Evolutionary conservation across 2,113 vertebrate genomes (phyloP).

Genomic region (Grammomys dolichurus): DNA sequence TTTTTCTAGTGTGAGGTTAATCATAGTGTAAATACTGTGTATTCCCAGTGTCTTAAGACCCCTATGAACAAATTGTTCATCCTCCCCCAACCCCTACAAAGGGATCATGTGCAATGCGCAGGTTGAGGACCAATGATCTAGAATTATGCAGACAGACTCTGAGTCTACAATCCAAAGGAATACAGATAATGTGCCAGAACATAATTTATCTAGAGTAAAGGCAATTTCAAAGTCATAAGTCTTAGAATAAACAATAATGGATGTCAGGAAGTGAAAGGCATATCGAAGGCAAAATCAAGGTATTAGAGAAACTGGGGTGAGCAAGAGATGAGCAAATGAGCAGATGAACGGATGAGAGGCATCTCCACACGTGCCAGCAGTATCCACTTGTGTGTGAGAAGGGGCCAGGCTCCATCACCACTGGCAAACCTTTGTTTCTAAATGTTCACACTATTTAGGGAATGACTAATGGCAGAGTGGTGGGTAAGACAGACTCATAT

Average conservation of each 20-base stretch:
- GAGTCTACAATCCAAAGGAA: not conserved
- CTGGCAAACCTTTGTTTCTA: not conserved
- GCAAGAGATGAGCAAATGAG: not conserved
- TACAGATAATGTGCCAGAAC: not conserved
- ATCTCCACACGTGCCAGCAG: not conserved
- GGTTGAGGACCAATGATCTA: not conserved
- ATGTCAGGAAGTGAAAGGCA: not conserved
- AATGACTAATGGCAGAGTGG: not conserved
- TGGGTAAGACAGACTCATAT: not conserved
- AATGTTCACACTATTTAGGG: not conserved
- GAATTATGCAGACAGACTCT: not conserved
- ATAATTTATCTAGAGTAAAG: not conserved
- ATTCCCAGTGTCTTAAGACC: not conserved
- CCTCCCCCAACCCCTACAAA: not conserved
- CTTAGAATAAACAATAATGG: not conserved
- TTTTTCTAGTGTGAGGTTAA: not conserved
- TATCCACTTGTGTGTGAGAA: not conserved
- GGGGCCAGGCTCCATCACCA: rapidly evolving
- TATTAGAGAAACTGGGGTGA: not conserved
- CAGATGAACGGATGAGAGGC: not conserved
- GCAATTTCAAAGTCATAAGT: not conserved
- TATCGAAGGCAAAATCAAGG: not conserved
- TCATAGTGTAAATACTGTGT: not conserved
- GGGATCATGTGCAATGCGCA: not conserved
- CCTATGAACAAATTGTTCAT: not conserved